Evolutionary conservation across 2,797 vertebrate genomes (phyloP).

Genomic region (Tympanoctomys barrerae): DNA sequence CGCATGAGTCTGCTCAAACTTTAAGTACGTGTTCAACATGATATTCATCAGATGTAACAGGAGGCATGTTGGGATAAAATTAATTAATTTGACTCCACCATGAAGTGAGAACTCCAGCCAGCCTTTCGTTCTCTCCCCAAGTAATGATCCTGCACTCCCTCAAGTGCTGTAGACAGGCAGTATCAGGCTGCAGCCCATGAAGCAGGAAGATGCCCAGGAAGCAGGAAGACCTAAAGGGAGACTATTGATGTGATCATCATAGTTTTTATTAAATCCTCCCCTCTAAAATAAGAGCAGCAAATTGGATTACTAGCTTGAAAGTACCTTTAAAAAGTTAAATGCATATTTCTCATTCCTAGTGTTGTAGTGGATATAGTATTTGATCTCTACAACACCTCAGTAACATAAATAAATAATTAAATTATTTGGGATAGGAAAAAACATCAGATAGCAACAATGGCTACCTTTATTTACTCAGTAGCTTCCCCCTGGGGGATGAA

Average conservation of each 20-base stretch:
- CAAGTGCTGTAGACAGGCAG: conserved; percentile 66
- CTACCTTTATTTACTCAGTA: conserved; percentile 56
- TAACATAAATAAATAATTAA: conserved; percentile 59
- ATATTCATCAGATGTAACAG: conserved; percentile 77
- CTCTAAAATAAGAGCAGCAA: conserved; percentile 73
- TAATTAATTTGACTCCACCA: conserved; percentile 79
- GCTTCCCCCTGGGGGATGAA: background rate
- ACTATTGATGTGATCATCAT: conserved; percentile 65
- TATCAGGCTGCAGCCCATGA: conserved; percentile 69
- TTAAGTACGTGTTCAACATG: conserved; percentile 72
- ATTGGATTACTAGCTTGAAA: conserved; percentile 75
- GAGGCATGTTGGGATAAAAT: conserved; percentile 75
- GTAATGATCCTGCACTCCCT: conserved; percentile 72
- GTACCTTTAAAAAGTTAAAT: conserved; percentile 78
- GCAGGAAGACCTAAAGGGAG: conserved; percentile 71
- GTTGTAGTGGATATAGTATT: conserved; percentile 48
- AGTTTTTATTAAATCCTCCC: conserved; percentile 74
- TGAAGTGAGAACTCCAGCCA: conserved; percentile 73
- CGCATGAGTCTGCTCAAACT: conserved; percentile 49
- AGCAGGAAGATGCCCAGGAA: conserved; percentile 63
- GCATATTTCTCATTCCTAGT: conserved; percentile 56
- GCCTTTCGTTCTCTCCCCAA: conserved; percentile 67
- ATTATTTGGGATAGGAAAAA: conserved; percentile 43
- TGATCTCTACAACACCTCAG: conserved; percentile 32
- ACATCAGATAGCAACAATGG: conserved; percentile 14